Percentiles rank a stretch among this genome's conserved stretches.
Conservation (phyloP, 2,797 vertebrate species). For the Enteromius treurensis region DNA sequence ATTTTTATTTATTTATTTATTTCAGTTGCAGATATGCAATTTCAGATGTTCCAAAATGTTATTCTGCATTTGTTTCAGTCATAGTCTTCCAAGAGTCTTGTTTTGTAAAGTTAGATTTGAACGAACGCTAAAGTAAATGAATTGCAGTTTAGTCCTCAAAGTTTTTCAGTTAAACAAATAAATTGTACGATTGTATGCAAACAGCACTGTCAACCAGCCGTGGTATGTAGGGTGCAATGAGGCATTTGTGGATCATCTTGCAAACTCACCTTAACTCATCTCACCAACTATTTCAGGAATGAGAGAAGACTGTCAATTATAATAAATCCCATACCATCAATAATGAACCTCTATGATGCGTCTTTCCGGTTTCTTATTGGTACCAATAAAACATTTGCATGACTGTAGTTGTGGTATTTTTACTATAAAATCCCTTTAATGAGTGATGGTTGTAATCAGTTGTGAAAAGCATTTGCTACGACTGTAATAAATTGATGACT, state of each 20-base stretch:
- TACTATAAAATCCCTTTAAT: constrained; percentile 24
- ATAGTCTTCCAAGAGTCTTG: not conserved
- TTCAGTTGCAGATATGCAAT: not conserved
- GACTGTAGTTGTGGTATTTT: constrained; percentile 28
- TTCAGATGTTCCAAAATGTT: not conserved
- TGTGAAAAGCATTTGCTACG: not conserved
- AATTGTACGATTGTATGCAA: not conserved
- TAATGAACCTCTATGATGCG: too few relatives aligned
- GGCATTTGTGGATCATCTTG: constrained; percentile 28
- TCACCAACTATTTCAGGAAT: constrained; percentile 50
- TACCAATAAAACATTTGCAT: constrained; percentile 3
- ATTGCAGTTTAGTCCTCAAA: not conserved
- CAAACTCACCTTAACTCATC: constrained; percentile 32
- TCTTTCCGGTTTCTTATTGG: constrained; percentile 6
- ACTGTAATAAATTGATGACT: not conserved
- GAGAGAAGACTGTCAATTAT: constrained; percentile 27
- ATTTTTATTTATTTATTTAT: not conserved
- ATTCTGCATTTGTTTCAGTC: not conserved
- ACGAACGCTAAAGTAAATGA: not conserved
- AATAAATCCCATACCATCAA: constrained; percentile 19
- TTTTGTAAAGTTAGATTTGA: not conserved
- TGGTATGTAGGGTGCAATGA: constrained; percentile 17
- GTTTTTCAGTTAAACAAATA: not conserved
- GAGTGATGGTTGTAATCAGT: constrained; percentile 23
- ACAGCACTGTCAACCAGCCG: not conserved